Conservation (phyloP, 2,797 vertebrate species). For the Pipistrellus nathusii region DNA sequence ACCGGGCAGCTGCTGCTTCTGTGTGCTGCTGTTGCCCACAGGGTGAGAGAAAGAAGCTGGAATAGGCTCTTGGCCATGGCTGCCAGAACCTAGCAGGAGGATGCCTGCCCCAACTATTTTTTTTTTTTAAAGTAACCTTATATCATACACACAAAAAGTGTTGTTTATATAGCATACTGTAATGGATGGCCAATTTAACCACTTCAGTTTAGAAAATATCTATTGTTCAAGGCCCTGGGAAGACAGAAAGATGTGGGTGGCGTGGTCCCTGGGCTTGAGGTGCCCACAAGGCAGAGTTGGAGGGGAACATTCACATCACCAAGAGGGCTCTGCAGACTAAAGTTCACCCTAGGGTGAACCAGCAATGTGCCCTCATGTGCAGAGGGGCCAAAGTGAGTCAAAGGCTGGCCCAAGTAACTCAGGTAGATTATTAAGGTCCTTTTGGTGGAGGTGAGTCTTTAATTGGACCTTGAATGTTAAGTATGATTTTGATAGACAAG, state of each 20-base stretch:
- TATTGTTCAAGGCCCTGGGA: neutral
- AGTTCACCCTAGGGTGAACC: neutral
- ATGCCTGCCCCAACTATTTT: neutral
- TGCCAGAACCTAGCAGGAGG: neutral
- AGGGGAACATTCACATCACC: neutral
- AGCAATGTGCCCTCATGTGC: neutral
- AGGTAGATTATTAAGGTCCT: neutral
- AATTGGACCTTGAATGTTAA: neutral
- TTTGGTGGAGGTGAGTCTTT: slow-evolving; percentile 33
- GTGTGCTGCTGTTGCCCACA: neutral
- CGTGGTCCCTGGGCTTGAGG: neutral
- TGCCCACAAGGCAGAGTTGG: neutral
- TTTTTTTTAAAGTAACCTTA: neutral
- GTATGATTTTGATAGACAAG: neutral
- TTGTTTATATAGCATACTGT: neutral
- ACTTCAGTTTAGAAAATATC: neutral
- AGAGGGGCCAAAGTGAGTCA: neutral
- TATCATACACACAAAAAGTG: neutral
- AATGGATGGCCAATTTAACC: neutral
- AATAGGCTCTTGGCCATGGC: neutral
- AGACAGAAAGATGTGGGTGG: neutral
- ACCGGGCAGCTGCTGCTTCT: slow-evolving; percentile 19
- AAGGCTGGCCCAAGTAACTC: neutral
- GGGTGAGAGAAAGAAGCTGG: neutral
- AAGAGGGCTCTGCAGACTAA: neutral